Base-by-base conservation (phyloP, 2,888 invertebrate genomes). In the Celastrina argiolus region DNA sequence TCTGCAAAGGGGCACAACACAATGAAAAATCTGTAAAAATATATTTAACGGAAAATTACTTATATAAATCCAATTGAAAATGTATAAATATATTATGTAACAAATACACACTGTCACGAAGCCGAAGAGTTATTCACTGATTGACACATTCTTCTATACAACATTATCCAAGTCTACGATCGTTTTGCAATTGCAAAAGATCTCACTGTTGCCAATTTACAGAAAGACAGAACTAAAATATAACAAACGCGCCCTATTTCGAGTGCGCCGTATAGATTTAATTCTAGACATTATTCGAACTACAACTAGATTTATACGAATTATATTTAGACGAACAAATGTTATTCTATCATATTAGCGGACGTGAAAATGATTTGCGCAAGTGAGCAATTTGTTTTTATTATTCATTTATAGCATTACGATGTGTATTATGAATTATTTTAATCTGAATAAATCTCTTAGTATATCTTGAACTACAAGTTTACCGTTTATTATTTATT, bases 151-250 rank as follows among this genome's bases (percentile, higher is more conserved):
- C 51, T 22, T 51, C 51, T 22, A 51, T 51, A 51, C 51, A 51
- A 51, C 51, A 70, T 72, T 84, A 88, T 88, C 72, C 79, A 76
- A 66, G 66, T 75, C 75, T 80, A 85, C 87, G 85, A 86, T 86
- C 80, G 87, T 91, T 91, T 91, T 90, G 80, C 90, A 90, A 90
- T 88, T 81, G 88, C 90, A 85, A 87, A 87, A 88, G 87, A 86
- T 87, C 87, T 83, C 84, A 84, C 87, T 79, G 85, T 86, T 91
- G 90, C 91, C 91, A 91, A 91, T 90, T 90, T 91, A 90, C 89
- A 88, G 88, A 91, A 91, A 91, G 91, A 89, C 90, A 86, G 87
- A 84, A 82, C 90, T 88, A 88, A 90, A 91, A 91, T 91, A 90
- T 90, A 89, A 82, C 87, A 88, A 87, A 87, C 85, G 82, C 84